A percentile compares a stretch with the other conserved stretches of the same genome.
These are phyloP conservation scores for Lepidochrysops patricia DNA, from an alignment of 2,888 invertebrate genomes.

Conservation along the genomic window DNA sequence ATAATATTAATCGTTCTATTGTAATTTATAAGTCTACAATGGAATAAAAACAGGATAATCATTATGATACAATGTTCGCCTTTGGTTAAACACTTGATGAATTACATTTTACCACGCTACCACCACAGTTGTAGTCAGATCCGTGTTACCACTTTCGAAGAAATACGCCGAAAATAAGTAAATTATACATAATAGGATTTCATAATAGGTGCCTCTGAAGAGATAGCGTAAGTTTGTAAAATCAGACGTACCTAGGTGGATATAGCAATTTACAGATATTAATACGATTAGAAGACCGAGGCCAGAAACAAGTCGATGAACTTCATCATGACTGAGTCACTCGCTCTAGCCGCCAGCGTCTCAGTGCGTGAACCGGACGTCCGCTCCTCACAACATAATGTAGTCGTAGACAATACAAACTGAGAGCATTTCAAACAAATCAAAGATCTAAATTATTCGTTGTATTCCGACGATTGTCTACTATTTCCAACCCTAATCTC, in stretches of 20 bases:
- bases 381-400: not conserved
- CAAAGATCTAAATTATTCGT: not conserved
- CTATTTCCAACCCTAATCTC: not conserved
- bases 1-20: not conserved
- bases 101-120: no score
- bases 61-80: no score
- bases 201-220: no score
- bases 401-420: not conserved
- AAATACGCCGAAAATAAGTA: no score
- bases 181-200: no score
- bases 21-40: no score
- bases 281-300: not conserved
- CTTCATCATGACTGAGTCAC: conserved; percentile 8
- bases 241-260: not conserved
- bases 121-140: no score
- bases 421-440: not conserved
- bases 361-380: conserved; percentile 9
- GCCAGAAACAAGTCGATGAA: conserved; percentile 12
- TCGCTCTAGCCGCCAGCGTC: not conserved
- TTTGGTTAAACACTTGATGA: no score
- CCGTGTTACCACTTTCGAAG: no score
- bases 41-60: no score
- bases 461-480: not conserved
- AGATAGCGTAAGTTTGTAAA: not conserved
- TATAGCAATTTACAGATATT: not conserved